Conservation (phyloP, 2,113 vertebrate genomes). For the Datnioides undecimradiatus region DNA sequence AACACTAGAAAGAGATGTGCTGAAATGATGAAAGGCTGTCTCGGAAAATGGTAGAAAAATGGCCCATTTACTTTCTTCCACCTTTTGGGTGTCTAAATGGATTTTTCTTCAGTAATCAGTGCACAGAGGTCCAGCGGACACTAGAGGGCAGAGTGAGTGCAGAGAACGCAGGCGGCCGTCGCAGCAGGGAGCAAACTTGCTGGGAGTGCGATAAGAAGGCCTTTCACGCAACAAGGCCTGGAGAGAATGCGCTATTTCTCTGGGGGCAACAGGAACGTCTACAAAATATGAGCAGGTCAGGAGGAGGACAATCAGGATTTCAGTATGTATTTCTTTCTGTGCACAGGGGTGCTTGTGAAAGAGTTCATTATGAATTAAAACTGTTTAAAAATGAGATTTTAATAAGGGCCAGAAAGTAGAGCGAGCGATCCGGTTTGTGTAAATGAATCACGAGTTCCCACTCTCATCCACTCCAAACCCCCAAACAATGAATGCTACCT, state of each 20-base stretch:
- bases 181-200: constrained; percentile 65
- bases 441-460: constrained; percentile 39
- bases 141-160: constrained; percentile 82
- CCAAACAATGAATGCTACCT: constrained; percentile 56
- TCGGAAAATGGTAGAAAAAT: constrained; percentile 84
- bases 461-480: constrained; percentile 30
- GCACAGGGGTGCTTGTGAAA: constrained; percentile 3
- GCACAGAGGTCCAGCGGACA: constrained; percentile 53
- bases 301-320: constrained; percentile 64
- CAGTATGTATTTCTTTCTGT: constrained; percentile 33
- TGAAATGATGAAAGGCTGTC: constrained; percentile 85
- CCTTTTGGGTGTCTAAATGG: constrained; percentile 70
- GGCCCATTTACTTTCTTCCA: constrained; percentile 82
- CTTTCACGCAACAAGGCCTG: constrained; percentile 62
- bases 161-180: constrained; percentile 30
- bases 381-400: constrained; percentile 1
- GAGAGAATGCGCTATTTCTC: constrained; percentile 66
- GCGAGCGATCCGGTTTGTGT: constrained; percentile 3
- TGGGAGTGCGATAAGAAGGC: constrained; percentile 64
- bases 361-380: constrained; percentile 29
- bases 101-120: constrained; percentile 56
- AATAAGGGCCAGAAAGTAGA: constrained; percentile 22
- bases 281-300: constrained; percentile 65
- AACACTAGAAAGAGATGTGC: constrained; percentile 74
- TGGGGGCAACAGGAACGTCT: constrained; percentile 55